A percentile compares a stretch with the other conserved stretches of the same genome.
Evolutionary conservation across 2,797 vertebrate genomes (phyloP).

Genomic region (Epinephelus coioides): DNA sequence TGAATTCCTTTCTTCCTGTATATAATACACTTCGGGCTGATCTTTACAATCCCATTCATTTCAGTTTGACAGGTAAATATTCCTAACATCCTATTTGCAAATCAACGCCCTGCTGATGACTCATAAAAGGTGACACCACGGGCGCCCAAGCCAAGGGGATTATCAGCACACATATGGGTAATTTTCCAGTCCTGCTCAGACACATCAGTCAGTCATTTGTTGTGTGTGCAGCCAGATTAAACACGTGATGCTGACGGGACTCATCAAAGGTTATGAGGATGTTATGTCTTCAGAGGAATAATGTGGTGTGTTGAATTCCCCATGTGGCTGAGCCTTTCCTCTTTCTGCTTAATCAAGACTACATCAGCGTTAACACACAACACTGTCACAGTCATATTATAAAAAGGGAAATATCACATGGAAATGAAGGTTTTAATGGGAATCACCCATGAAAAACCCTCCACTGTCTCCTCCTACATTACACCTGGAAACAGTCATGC

Average conservation of each 20-base stretch:
- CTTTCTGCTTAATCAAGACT: not conserved
- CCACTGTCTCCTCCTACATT: not conserved
- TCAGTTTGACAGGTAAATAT: not conserved
- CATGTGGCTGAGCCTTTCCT: conserved; percentile 8
- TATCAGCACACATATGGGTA: not conserved
- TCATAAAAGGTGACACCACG: conserved; percentile 14
- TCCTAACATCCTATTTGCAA: not conserved
- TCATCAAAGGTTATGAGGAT: not conserved
- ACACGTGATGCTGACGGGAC: not conserved
- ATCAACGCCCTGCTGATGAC: conserved; percentile 5
- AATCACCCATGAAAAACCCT: conserved; percentile 1
- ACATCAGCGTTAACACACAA: not conserved
- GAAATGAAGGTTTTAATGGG: not conserved
- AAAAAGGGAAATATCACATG: not conserved
- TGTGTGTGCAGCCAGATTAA: not conserved
- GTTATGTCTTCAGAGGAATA: not conserved
- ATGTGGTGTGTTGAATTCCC: conserved; percentile 26
- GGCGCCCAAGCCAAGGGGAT: not conserved
- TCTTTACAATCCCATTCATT: not conserved
- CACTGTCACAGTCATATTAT: not conserved
- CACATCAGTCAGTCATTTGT: not conserved
- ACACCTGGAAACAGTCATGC: not conserved
- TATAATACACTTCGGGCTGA: not conserved
- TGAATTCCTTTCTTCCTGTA: not conserved
- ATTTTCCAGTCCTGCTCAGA: conserved; percentile 7